Evolutionary conservation across 1,140 invertebrate species (phyloP), one percentile per base, ranked within the genome.

Genomic region (Drosophila asahinai): DNA sequence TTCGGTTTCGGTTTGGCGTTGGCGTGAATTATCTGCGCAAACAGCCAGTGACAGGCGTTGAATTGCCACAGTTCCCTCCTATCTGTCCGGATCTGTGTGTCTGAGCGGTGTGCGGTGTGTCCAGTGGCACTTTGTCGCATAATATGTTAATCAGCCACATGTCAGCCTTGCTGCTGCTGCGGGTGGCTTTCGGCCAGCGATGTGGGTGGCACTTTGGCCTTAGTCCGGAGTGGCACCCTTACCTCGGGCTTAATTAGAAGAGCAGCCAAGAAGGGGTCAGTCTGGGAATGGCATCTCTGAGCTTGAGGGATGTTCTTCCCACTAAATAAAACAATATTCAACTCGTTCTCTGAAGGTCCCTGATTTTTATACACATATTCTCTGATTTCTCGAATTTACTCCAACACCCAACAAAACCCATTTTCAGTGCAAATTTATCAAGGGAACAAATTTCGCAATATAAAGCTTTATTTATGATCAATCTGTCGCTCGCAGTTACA

Each of bases 131-230:
- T 89, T 87, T 87, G 84, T 87, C 84, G 84, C 84, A 90, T 84
- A 87, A 87, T 87, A 87, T 87, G 84, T 87, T 87, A 87, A 87
- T 87, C 84, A 87, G 74, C 74, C 81, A 90, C 81, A 87, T 87
- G 86, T 81, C 84, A 89, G 66, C 19, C 66, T 43, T 55, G 63
- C 43, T 71, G 52, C 66, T 68, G 12, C 63, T 86, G 84, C 73
- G 81, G 77, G 73, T 65, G 72, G 71, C 49, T 83, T 79, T 42
- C 14, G 45, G 40, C 40, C 58, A 64, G 47, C 60, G 38, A 22
- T 70, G 38, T 81, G 74, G 63, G 77, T 76, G 76, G 63, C 15
- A 36, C 36, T 66, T 30, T 15, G 38, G 27, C 15, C 14, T 30
- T 15, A 22, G 27, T 12, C 14, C 12, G 55, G 14, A 49, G 11